Evolutionary conservation across 2,113 vertebrate species (phyloP), one percentile per base, ranked within the genome.

Genomic region (Thomomys bottae): DNA sequence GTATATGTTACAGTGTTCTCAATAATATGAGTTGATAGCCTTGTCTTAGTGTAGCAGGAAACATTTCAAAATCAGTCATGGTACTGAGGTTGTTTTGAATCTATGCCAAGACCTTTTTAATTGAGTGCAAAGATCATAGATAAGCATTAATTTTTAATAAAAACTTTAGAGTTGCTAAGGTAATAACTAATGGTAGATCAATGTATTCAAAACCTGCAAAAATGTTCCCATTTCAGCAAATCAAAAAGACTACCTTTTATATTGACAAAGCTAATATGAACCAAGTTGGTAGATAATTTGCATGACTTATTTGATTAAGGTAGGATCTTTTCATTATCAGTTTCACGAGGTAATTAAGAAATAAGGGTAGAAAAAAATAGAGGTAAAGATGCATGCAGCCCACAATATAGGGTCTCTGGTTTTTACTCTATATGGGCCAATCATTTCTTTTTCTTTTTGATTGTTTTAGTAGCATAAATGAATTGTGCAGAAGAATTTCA

Each of bases 121-220:
- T 95, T 90, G 86, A 42, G 38, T 36, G 11, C 66, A 34, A 73
- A 36, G 8, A 88, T 34, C 76, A 45, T 40, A 86, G 20, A 18
- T 70, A 87, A 66, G 75, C 23, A 88, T 61, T 61, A 84, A 9
- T 81, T 88, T 63, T 84, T 45, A 8, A 8, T 92, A 14, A 84
- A 88, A 95, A 49, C 76, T 90, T 95, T 64, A 61, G 67, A 77
- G 54, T 70, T 87, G 63, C 87, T 89, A 20, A 66, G 72, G 61
- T 84, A 59, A 32, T 66, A 87, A 73, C 49, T 86, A 86, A 71
- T 80, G 61, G 8, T 54, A 90, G 6, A 64, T 80, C 70, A 88
- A n/a, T 63, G 18, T 70, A 63, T 40, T 23, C 40, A 89, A 84
- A 42, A 30, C 8, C 0, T 30, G 30, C 4, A 94, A 68, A 30